Percentiles rank a stretch among this genome's conserved stretches.
Evolutionary conservation across 2,113 vertebrate genomes (phyloP).

Genomic region (Xiphias gladius): DNA sequence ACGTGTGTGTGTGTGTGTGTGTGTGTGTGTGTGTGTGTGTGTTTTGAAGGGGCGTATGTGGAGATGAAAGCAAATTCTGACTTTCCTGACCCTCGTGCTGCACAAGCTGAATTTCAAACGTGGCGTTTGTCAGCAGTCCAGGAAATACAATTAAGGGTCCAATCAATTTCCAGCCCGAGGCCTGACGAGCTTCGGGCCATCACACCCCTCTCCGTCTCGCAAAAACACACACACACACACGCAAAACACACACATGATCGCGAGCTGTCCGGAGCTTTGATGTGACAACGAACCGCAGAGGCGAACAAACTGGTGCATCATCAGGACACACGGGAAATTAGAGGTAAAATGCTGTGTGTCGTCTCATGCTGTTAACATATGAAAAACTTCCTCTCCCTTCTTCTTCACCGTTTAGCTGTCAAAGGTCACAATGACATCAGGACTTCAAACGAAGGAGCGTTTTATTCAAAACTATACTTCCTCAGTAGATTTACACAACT

Average conservation of each 20-base stretch:
- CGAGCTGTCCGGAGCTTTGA: not conserved
- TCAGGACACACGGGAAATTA: constrained; percentile 28
- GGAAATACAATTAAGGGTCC: constrained; percentile 76
- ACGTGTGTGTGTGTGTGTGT: constrained; percentile 28
- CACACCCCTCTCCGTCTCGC: not conserved
- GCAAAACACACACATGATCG: not conserved
- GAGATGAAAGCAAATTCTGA: constrained; percentile 59
- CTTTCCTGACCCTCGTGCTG: constrained; percentile 51
- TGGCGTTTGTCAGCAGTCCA: constrained; percentile 48
- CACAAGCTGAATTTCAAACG: constrained; percentile 72
- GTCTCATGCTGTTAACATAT: not conserved
- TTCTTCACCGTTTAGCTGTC: constrained; percentile 23
- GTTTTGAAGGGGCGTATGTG: not conserved
- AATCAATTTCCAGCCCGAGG: constrained; percentile 73
- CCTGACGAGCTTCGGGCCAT: constrained; percentile 40
- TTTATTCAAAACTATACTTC: constrained; percentile 9
- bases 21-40: constrained; percentile 29
- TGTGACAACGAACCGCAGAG: not conserved
- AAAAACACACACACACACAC: constrained; percentile 5
- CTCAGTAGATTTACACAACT: constrained; percentile 10
- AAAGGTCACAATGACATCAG: constrained; percentile 34
- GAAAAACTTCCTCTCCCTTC: constrained; percentile 17
- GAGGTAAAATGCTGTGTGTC: constrained; percentile 7
- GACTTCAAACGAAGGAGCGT: constrained; percentile 38
- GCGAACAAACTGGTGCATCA: constrained; percentile 41